Evolutionary conservation across 2,113 vertebrate genomes (phyloP), one percentile per base, ranked within the genome.

Genomic region (Syngnathus typhle): DNA sequence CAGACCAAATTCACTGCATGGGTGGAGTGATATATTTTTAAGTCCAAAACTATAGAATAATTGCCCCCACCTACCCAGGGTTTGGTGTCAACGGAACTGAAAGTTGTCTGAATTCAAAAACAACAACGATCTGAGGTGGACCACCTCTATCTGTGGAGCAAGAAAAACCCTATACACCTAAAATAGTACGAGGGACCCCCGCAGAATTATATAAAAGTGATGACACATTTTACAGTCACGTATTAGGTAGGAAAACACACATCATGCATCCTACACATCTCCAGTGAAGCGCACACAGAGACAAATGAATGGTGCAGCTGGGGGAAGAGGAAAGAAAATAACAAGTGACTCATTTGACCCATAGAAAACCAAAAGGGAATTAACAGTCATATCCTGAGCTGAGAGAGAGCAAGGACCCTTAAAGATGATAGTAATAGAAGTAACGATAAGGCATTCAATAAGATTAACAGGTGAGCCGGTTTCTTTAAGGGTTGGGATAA

Each of bases 341-440:
- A 76, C 81, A 85, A 86, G 72, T 85, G 82, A 89, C 62, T 86
- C 88, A 89, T 60, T 75, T 82, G 82, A 89, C 64, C 85, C 88
- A 89, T 49, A 75, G 78, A 74, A 82, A 82, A 83, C 86, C 83
- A 84, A 84, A 86, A 87, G 83, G 85, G 84, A 89, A 68, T 62
- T 76, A 82, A 78, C 52, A 83, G 85, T 83, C 79, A 85, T 69
- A 82, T 85, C 85, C 85, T 85, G 83, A 79, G 75, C 72, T 58
- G 16, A 36, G 65, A 78, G 75, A 82, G 75, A 78, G 18, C 5
- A 46, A 47, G 7, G 23, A 32, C 23, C 36, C 36, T 43, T 43
- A 62, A 62, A 7, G 27, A 47, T 44, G 19, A 64, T 27, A 47
- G 18, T 16, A 6, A 37, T 16, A 37, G 15, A 8, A 60, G 32